Percentiles rank a stretch among this genome's conserved stretches.
Conservation (phyloP, 2,113 vertebrate species). For the Baryphthengus martii region DNA sequence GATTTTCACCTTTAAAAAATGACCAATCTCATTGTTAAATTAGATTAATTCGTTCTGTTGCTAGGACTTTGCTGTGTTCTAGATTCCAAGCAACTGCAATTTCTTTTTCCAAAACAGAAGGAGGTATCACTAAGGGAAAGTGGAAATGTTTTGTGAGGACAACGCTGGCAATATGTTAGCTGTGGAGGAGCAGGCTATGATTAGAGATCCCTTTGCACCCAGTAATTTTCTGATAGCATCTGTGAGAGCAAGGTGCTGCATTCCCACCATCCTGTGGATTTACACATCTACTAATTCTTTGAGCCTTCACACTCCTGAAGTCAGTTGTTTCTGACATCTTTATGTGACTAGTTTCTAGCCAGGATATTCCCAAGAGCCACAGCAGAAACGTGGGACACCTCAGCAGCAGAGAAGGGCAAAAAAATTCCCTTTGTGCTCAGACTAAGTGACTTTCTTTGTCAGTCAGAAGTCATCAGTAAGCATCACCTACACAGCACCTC, state of each 20-base stretch:
- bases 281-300: not conserved
- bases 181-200: not conserved
- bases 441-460: not conserved
- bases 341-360: not conserved
- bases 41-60: not conserved
- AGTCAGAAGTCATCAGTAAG: not conserved
- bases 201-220: slow-evolving; percentile 5
- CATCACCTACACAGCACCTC: not conserved
- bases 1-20: slow-evolving; percentile 35
- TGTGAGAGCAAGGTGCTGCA: not conserved
- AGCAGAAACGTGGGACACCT: not conserved
- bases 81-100: not conserved
- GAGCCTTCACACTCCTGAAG: not conserved
- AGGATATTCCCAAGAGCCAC: not conserved
- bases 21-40: not conserved
- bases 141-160: not conserved
- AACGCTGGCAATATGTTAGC: not conserved
- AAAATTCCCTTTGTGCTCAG: not conserved
- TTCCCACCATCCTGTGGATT: not conserved
- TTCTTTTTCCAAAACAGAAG: not conserved
- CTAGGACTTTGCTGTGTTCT: not conserved
- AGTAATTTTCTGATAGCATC: not conserved
- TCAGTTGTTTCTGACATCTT: not conserved
- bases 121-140: not conserved
- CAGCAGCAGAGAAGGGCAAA: not conserved